Base-by-base conservation (phyloP, 1,140 invertebrate genomes). In the Heliconius congener region DNA sequence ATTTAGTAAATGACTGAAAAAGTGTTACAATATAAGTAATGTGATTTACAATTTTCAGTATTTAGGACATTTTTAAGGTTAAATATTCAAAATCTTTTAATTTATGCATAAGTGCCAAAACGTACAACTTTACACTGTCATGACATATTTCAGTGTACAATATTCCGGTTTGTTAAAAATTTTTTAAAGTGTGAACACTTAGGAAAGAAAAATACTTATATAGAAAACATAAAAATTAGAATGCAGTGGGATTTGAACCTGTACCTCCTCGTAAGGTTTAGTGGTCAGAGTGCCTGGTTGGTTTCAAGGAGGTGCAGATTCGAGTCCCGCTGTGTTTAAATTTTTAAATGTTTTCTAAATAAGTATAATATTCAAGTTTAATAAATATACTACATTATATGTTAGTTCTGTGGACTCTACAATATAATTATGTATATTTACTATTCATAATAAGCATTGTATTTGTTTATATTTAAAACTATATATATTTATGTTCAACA, bases 311-410 rank as follows among this genome's bases (percentile, higher is more conserved):
- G 23, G 23, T 23, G 23, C 23, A 23, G 23, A 2, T 30, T 30
- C 2, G 30, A 30, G 30, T 30, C 30, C 30, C 30, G 30, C 30
- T 30, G 2, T 30, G 2, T 30, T 30, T 2, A 30, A 30, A 30
- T 30, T 30, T 30, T 30, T 30, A 30, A 2, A 30, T 30, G 30
- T 30, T 30, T 30, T 30, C 30, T 30, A 30, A 30, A 30, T 30
- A 30, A 30, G 60, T 66, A 66, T 6, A 66, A 66, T 66, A 66
- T n/a, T 57, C 55, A 57, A 57, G 60, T 66, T 66, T 60, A 11
- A 23, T 23, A 60, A 60, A 23, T 27, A n/a, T n/a, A 60, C n/a
- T 23, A 8, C 23, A 60, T 8, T 60, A 60, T 60, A 60, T 23
- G 9, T 23, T 60, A 60, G 0, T 60, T 60, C 2, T 60, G 19